A percentile compares a stretch with the other conserved stretches of the same genome.
Evolutionary conservation across 2,113 vertebrate species (phyloP).

Genomic region (Apeltes quadracus): DNA sequence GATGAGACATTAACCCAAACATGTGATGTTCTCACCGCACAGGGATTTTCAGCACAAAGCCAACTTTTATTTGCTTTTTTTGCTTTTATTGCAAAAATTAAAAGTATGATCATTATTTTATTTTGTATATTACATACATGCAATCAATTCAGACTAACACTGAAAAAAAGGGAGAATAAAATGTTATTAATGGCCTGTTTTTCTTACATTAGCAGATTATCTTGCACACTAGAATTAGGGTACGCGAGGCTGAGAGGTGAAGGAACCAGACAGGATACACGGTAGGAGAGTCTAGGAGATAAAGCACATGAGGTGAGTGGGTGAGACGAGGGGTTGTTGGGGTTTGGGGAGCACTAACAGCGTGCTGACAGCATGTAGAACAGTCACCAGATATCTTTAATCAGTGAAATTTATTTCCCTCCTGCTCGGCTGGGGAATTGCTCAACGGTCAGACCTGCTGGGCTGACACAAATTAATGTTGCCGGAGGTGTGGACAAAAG

Average conservation of each 20-base stretch:
- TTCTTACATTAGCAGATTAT: constrained; percentile 1
- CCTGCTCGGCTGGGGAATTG: constrained; percentile 74
- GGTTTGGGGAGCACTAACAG: constrained; percentile 64
- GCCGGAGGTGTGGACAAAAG: constrained; percentile 81
- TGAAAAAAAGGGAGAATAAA: not conserved
- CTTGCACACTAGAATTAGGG: constrained; percentile 1
- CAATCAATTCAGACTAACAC: not conserved
- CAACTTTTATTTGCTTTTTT: not conserved
- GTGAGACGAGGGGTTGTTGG: constrained; percentile 37
- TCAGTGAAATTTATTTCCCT: constrained; percentile 81
- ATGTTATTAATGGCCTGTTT: not conserved
- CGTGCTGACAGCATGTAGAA: constrained; percentile 76
- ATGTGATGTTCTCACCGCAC: constrained; percentile 40
- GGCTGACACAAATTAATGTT: constrained; percentile 82
- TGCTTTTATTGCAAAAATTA: not conserved
- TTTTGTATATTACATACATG: not conserved
- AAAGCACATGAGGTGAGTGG: constrained; percentile 37
- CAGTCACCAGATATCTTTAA: constrained; percentile 82
- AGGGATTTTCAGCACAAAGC: constrained; percentile 12
- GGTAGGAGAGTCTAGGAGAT: constrained; percentile 12
- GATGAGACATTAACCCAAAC: constrained; percentile 56
- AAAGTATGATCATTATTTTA: not conserved
- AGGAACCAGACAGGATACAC: constrained; percentile 21
- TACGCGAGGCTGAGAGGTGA: constrained; percentile 14
- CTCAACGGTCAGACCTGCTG: constrained; percentile 79